Evolutionary conservation across 1,140 invertebrate genomes (phyloP).

Genomic region (Magallana ariakensis): DNA sequence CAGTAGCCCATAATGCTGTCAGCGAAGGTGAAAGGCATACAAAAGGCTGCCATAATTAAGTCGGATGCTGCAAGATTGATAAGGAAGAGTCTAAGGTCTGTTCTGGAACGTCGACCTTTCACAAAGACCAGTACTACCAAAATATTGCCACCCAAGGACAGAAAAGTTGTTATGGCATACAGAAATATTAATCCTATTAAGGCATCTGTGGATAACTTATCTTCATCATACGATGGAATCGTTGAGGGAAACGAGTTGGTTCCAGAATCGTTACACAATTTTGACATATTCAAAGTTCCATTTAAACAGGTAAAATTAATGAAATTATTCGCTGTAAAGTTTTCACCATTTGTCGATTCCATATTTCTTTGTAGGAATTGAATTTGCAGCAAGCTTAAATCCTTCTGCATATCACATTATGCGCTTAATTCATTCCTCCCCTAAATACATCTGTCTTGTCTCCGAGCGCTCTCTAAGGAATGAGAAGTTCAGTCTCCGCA

Average conservation of each 20-base stretch:
- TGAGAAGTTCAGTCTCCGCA: background rate
- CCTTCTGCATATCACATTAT: background rate
- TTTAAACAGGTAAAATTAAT: background rate
- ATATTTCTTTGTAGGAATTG: background rate
- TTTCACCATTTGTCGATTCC: background rate
- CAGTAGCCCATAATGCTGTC: slow-evolving; percentile 70
- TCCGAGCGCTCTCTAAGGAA: background rate
- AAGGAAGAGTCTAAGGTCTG: slow-evolving; percentile 83
- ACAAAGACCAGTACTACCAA: slow-evolving; percentile 73
- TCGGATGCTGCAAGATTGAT: slow-evolving; percentile 86
- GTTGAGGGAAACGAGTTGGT: background rate
- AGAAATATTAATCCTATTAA: slow-evolving; percentile 64
- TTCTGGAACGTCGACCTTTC: slow-evolving; percentile 68
- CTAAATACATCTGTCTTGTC: background rate
- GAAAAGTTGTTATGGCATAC: slow-evolving; percentile 72
- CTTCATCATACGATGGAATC: background rate
- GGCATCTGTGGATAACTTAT: background rate
- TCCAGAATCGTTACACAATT: slow-evolving; percentile 1
- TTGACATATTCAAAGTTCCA: background rate
- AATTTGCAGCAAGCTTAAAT: background rate
- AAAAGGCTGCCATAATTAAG: slow-evolving; percentile 77
- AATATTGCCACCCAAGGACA: slow-evolving; percentile 73
- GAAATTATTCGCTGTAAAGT: background rate
- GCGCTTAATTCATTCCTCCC: background rate
- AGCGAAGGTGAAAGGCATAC: slow-evolving; percentile 79